These are phyloP conservation scores for Drosophila sordidula DNA, from an alignment of 2,888 invertebrate genomes.

Conservation along the genomic window DNA sequence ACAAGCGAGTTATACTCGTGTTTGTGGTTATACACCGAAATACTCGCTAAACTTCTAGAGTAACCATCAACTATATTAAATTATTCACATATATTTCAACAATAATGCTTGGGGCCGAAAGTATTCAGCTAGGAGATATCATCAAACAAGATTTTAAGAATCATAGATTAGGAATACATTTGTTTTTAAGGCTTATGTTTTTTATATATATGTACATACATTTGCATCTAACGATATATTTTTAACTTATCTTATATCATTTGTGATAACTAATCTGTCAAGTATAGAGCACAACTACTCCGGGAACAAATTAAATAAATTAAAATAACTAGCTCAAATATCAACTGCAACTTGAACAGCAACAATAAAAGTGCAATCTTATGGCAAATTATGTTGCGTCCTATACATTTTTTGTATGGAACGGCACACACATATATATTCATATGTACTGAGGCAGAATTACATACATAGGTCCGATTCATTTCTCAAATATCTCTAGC, in stretches of 20 bases:
- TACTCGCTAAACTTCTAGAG: too few relatives aligned
- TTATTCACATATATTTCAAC: too few relatives aligned
- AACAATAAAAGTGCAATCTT: conserved; percentile 61
- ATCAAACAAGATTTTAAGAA: too few relatives aligned
- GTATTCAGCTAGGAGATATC: too few relatives aligned
- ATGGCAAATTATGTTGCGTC: conserved; percentile 38
- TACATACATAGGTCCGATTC: conserved; percentile 3
- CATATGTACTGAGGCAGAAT: conserved; percentile 14
- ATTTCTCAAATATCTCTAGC: conserved; percentile 10
- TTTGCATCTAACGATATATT: conserved; percentile 23
- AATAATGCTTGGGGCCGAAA: too few relatives aligned
- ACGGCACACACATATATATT: conserved; percentile 45
- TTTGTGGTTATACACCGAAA: background rate
- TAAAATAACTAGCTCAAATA: conserved; percentile 24
- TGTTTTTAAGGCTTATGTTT: background rate
- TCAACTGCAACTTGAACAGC: conserved; percentile 42
- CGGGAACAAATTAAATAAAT: conserved; percentile 32
- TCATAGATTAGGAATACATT: background rate
- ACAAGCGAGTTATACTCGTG: background rate
- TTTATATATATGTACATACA: conserved; percentile 28
- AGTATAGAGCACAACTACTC: conserved; percentile 37
- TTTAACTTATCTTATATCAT: conserved; percentile 17
- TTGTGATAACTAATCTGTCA: conserved; percentile 18
- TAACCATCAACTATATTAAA: too few relatives aligned
- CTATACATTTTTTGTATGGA: conserved; percentile 16